Evolutionary conservation across 2,797 vertebrate genomes (phyloP), one percentile per base, ranked within the genome.

Genomic region (Dipus sagitta): DNA sequence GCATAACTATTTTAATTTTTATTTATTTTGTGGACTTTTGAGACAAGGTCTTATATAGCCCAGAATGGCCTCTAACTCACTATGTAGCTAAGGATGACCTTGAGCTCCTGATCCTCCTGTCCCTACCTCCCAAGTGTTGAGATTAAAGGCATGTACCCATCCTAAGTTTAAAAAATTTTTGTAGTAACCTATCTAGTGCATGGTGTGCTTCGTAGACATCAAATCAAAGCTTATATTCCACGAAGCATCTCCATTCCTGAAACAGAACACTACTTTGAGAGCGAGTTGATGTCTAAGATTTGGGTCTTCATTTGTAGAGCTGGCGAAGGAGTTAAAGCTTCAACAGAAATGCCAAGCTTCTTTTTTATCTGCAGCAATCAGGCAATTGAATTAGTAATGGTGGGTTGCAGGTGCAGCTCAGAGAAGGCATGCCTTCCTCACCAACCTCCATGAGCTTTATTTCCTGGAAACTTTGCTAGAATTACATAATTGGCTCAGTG

Each of bases 401-500:
- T 6, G 82, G 32, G 9, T 76, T 90, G 54, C 32, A 74, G 71
- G 34, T 86, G 23, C 38, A 76, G n/a, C 26, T 88, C 82, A 42
- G 67, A 52, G 21, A 90, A 54, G 4, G 13, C 30, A 10, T 32
- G 9, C 47, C 42, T 92, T 93, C 62, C 47, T 38, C 80, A 88
- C 78, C 74, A 52, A 88, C 58, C 47, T 70, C 26, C 14, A 26
- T 47, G 18, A 85, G 10, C 2, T 79, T 85, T 70, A 80, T 78
- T 94, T 94, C 67, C 76, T 76, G 54, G 74, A 91, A 94, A 87
- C 79, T 60, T 65, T 85, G 70, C 54, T 74, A 62, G 30, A 62
- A 89, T 82, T 82, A 60, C 32, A 9, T 91, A 82, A 81, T 75
- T 87, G 54, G 15, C 76, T 82, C 58, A 24, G 11, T 65, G 76